Base-by-base conservation (phyloP, 1,140 invertebrate species). In the Nymphalis io region DNA sequence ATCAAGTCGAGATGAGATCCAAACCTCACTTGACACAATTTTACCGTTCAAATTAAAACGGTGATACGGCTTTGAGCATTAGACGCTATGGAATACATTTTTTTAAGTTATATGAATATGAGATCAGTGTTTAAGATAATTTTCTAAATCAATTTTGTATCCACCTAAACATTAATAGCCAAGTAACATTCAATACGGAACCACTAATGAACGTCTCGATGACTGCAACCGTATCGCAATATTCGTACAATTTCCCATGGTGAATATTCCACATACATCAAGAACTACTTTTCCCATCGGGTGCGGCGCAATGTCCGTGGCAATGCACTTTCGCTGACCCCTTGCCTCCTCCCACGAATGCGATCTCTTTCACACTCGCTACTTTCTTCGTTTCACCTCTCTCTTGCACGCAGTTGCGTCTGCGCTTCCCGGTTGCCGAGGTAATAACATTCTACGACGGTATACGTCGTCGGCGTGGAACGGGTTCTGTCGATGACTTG, bases 321-420 rank as follows among this genome's bases (percentile, higher is more conserved):
- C 87, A 91, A 91, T 89, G 89, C 85, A 91, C 89, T 91, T 91
- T 91, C 89, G 82, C 87, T 91, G 89, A 91, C 87, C 89, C 85
- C 85, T 81, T 83, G 82, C 82, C 85, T 88, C 83, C 86, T 88
- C 83, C 82, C 82, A 88, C 81, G 78, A 70, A 62, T 60, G 57
- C 53, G 70, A 62, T 90, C 88, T 84, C 87, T 65, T 55, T 91
- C 80, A 55, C 84, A 77, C 87, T 48, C 48, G 42, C 51, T 48
- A 75, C 77, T 84, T 87, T 88, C 81, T 79, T 79, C 75, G 64
- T 73, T 57, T 59, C 58, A 58, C 73, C 42, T 85, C 87, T 81
- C 82, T 51, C 61, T 86, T 78, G 75, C 81, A 77, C 82, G 69
- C 75, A 72, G 81, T 71, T 89, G 89, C 89, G 89, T 85, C 72